Base-by-base conservation (phyloP, 2,888 invertebrate species). In the Volucella bombylans region DNA sequence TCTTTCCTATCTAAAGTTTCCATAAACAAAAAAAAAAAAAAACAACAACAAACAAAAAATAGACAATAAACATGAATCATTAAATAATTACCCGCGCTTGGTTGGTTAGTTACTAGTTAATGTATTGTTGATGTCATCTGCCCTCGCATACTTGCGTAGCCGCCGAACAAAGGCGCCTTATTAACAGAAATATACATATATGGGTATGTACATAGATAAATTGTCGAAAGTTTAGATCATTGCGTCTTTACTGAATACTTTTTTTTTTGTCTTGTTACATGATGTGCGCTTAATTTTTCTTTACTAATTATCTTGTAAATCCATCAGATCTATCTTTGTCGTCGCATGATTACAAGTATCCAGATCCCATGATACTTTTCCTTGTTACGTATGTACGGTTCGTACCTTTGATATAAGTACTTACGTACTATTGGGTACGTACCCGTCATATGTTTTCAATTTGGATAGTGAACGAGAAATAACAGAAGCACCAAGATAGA, bases 61-160 rank as follows among this genome's bases (percentile, higher is more conserved):
- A 52, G 6, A 18, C 45, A 23, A 31, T 11, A 38, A 49, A 57
- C 57, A 59, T 78, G 67, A 77, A 72, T 78, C 77, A 72, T 77
- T 78, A 57, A 68, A 72, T 78, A 82, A 82, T 72, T 78, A 78
- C 54, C 61, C 72, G 47, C 61, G 67, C 43, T 72, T 71, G 47
- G 67, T 77, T 72, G 38, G 65, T 47, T 71, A 65, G 77, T 69
- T 61, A 59, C 59, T 67, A 49, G 0, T 23, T 57, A 57, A 43
- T 67, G 50, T 74, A 2, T 39, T 10, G 76, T 72, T 82, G 82
- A 82, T 82, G 82, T 82, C 82, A 82, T 82, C 72, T 59, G 67
- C 47, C 41, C 61, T 73, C 73, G 54, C 61, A 23, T 50, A 59
- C 49, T 23, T 45, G 18, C 14, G 14, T n/a, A n/a, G 39, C 18